Evolutionary conservation across 2,113 vertebrate genomes (phyloP).

Genomic region (Paracanthobrama guichenoti): DNA sequence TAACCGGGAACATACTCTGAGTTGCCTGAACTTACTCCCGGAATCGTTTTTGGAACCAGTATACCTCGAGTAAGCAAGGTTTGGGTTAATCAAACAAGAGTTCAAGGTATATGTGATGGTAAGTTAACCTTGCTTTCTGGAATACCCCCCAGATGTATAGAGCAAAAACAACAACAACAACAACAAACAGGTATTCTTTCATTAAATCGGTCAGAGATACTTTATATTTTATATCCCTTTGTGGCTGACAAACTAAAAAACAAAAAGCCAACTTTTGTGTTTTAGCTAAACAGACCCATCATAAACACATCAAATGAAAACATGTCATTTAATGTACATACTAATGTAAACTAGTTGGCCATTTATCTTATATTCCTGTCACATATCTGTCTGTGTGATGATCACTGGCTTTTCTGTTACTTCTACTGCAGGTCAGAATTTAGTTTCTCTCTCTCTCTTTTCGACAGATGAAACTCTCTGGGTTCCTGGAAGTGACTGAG

Average conservation of each 20-base stretch:
- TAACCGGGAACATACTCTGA: too few species aligned
- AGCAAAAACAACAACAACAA: too few species aligned
- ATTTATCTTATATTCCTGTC: not conserved
- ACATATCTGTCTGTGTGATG: constrained; percentile 12
- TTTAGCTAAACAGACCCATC: not conserved
- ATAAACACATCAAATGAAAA: not conserved
- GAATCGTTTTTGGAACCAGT: too few species aligned
- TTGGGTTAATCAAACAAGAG: too few species aligned
- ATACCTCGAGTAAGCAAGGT: too few species aligned
- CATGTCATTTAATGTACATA: not conserved
- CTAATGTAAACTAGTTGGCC: not conserved
- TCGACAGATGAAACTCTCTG: constrained; percentile 73
- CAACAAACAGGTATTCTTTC: too few species aligned
- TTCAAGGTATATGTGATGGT: too few species aligned
- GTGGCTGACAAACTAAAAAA: not conserved
- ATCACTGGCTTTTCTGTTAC: constrained; percentile 13
- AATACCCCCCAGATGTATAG: too few species aligned
- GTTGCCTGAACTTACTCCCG: too few species aligned
- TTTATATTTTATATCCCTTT: not conserved
- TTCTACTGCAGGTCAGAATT: constrained; percentile 18
- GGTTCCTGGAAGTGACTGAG: constrained; percentile 80
- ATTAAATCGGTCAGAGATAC: not conserved
- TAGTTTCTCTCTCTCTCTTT: constrained; percentile 59
- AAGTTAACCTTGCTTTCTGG: too few species aligned
- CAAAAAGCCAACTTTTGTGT: not conserved